These are phyloP conservation scores for Chloropsis hardwickii DNA, from an alignment of 2,113 vertebrate species.

Conservation along the genomic window DNA sequence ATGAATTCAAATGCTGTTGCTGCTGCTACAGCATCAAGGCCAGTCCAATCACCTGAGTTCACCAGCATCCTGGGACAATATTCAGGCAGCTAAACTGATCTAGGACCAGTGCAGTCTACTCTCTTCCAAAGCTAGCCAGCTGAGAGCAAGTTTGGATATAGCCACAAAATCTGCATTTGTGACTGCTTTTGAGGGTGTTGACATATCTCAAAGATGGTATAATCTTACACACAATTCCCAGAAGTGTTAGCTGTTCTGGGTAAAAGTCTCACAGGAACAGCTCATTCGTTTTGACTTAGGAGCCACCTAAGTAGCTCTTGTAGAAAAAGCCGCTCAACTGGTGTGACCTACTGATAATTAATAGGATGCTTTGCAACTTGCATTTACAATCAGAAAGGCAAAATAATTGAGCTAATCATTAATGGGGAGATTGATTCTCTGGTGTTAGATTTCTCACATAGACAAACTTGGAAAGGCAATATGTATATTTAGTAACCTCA, in stretches of 20 bases:
- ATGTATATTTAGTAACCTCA: background rate
- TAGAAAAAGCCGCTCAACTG: background rate
- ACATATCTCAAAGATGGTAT: background rate
- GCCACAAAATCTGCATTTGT: background rate
- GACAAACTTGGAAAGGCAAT: background rate
- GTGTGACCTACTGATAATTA: background rate
- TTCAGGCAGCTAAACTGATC: background rate
- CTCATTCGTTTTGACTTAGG: background rate
- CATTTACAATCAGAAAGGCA: background rate
- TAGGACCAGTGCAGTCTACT: background rate
- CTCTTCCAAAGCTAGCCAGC: background rate
- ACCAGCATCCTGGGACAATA: background rate
- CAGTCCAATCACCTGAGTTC: background rate
- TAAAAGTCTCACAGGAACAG: background rate
- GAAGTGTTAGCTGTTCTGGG: background rate
- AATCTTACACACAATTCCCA: background rate
- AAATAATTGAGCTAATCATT: background rate
- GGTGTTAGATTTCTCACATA: background rate
- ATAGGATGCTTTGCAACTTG: background rate
- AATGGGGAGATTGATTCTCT: background rate
- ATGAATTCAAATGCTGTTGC: background rate
- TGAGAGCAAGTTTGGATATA: background rate
- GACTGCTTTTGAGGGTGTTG: background rate
- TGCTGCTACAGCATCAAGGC: background rate
- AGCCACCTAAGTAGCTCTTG: background rate